A percentile compares a stretch with the other conserved stretches of the same genome.
Conservation (phyloP, 2,797 vertebrate genomes). For the Muscicapa striata region DNA sequence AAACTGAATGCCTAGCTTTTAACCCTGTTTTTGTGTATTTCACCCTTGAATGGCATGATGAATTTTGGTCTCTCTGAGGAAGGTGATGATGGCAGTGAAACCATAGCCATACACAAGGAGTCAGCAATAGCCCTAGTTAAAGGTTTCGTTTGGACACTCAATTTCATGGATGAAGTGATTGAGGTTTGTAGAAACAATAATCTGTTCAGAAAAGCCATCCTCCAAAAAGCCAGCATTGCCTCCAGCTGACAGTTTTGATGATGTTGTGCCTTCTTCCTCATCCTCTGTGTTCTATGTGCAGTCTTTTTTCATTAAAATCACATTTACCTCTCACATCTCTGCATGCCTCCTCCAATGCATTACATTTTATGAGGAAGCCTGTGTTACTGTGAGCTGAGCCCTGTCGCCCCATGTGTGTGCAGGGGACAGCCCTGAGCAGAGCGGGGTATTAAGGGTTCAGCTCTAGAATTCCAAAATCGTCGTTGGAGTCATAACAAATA, state of each 20-base stretch:
- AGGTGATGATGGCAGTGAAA: not conserved
- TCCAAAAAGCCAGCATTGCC: not conserved
- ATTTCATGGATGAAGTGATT: not conserved
- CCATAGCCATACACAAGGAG: not conserved
- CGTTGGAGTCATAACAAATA: rapidly evolving
- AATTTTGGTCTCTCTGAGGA: not conserved
- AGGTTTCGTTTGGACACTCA: not conserved
- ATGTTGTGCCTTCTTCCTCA: not conserved
- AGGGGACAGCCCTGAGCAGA: rapidly evolving
- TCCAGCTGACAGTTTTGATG: not conserved
- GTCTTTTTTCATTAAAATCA: not conserved
- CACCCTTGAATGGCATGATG: not conserved
- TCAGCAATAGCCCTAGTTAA: not conserved
- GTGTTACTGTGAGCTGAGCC: not conserved
- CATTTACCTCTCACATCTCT: not conserved
- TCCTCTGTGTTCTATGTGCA: not conserved
- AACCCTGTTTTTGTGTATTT: not conserved
- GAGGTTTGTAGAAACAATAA: not conserved
- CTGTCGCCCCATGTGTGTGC: rapidly evolving
- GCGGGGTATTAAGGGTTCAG: not conserved
- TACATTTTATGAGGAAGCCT: not conserved
- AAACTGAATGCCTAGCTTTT: not conserved
- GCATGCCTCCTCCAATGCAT: not conserved
- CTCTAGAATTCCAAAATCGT: rapidly evolving
- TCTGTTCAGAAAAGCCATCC: not conserved